Conservation (phyloP, 2,888 invertebrate species). For the Platerodrilus igneus region DNA sequence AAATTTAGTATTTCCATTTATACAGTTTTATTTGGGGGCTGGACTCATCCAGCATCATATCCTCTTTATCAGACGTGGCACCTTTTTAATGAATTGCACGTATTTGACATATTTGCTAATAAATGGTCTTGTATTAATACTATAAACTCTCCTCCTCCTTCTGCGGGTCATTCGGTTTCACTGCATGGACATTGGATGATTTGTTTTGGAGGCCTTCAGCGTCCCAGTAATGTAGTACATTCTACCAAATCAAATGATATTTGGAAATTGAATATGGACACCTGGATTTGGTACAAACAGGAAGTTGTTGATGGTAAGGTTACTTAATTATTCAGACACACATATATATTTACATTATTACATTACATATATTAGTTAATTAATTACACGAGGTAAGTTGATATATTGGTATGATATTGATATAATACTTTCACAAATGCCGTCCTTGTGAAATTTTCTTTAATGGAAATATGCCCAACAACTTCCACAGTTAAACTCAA, state of each 20-base stretch:
- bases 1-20: not conserved
- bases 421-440: not conserved
- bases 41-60: slow-evolving; percentile 86
- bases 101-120: slow-evolving; percentile 75
- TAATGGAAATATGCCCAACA: too few species aligned
- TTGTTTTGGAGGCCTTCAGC: slow-evolving; percentile 58
- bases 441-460: too few species aligned
- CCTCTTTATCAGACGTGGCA: slow-evolving; percentile 81
- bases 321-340: too few species aligned
- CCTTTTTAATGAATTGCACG: slow-evolving; percentile 88
- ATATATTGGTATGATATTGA: too few species aligned
- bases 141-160: slow-evolving; percentile 64
- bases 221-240: slow-evolving; percentile 43
- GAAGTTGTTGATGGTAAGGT: slow-evolving; percentile 48
- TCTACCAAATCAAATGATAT: slow-evolving; percentile 69
- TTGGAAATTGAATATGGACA: slow-evolving; percentile 80
- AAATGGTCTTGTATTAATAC: slow-evolving; percentile 70
- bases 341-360: too few species aligned
- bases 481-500: too few species aligned
- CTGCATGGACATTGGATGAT: slow-evolving; percentile 79
- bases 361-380: too few species aligned
- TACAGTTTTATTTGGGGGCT: slow-evolving; percentile 79
- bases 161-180: slow-evolving; percentile 91
- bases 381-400: too few species aligned
- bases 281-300: slow-evolving; percentile 74